Percentiles rank a stretch among this genome's conserved stretches.
Conservation (phyloP, 2,797 vertebrate species). For the Eutrigla gurnardus region DNA sequence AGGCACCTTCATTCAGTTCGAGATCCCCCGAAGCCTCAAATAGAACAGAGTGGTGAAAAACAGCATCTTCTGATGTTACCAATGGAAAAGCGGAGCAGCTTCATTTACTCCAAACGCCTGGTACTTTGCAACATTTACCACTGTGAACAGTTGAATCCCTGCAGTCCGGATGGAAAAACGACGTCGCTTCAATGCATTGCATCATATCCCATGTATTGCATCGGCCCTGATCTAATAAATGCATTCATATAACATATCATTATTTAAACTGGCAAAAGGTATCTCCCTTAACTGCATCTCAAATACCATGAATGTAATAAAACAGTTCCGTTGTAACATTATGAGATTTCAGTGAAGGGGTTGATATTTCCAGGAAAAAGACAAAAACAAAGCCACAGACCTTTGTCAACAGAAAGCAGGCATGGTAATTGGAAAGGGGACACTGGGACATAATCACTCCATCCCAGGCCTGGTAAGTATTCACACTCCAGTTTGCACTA, state of each 20-base stretch:
- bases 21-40: slow-evolving; percentile 5
- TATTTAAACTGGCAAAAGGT: slow-evolving; percentile 11
- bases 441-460: slow-evolving; percentile 62
- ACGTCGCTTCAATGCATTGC: slow-evolving; percentile 17
- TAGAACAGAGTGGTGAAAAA: not conserved
- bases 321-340: slow-evolving; percentile 15
- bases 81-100: not conserved
- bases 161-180: not conserved
- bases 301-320: slow-evolving; percentile 13
- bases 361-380: slow-evolving; percentile 11
- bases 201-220: slow-evolving; percentile 17
- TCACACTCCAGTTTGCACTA: slow-evolving; percentile 49
- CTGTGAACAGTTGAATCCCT: not conserved
- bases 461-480: slow-evolving; percentile 54
- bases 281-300: slow-evolving; percentile 2
- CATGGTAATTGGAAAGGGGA: slow-evolving; percentile 71
- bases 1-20: not conserved
- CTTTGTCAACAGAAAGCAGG: slow-evolving; percentile 32
- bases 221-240: slow-evolving; percentile 11
- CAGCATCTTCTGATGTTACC: not conserved
- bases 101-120: not conserved
- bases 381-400: slow-evolving; percentile 26
- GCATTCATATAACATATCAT: slow-evolving; percentile 23
- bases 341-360: slow-evolving; percentile 32
- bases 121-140: slow-evolving; percentile 5